Evolutionary conservation across 2,888 invertebrate species (phyloP).

Genomic region (Drosophila setosimentum): DNA sequence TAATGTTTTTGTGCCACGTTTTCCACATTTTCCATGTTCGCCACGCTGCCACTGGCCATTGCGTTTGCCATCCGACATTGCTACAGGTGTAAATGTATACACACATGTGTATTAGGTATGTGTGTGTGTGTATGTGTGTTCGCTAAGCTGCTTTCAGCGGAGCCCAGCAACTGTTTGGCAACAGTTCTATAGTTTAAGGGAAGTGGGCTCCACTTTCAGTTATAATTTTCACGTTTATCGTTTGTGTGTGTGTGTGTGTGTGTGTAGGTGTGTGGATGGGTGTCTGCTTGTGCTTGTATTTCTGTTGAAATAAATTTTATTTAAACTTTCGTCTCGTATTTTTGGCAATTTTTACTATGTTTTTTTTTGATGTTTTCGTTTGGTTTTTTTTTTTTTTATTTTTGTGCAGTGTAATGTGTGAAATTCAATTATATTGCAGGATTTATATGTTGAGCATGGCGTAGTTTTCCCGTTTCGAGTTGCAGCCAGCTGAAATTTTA

Average conservation of each 20-base stretch:
- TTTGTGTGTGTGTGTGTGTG: slow-evolving; percentile 17
- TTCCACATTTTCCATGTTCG: background rate
- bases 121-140: slow-evolving; percentile 4
- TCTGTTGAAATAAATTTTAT: slow-evolving; percentile 80
- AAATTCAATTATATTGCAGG: slow-evolving; percentile 76
- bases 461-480: slow-evolving; percentile 48
- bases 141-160: slow-evolving; percentile 48
- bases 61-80: slow-evolving; percentile 60
- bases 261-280: slow-evolving; percentile 5
- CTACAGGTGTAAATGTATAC: slow-evolving; percentile 70
- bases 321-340: slow-evolving; percentile 75
- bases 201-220: slow-evolving; percentile 40
- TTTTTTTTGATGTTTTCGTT: slow-evolving; percentile 3
- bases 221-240: slow-evolving; percentile 68
- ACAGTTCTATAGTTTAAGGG: slow-evolving; percentile 45
- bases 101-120: background rate
- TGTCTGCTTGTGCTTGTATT: slow-evolving; percentile 46
- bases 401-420: slow-evolving; percentile 68
- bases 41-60: slow-evolving; percentile 21
- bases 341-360: slow-evolving; percentile 44
- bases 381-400: slow-evolving; percentile 28
- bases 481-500: slow-evolving; percentile 44
- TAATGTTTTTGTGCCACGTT: slow-evolving; percentile 56
- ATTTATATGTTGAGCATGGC: slow-evolving; percentile 75
- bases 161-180: slow-evolving; percentile 41